Conservation (phyloP, 2,113 vertebrate genomes). For the Callopanchax toddi region DNA sequence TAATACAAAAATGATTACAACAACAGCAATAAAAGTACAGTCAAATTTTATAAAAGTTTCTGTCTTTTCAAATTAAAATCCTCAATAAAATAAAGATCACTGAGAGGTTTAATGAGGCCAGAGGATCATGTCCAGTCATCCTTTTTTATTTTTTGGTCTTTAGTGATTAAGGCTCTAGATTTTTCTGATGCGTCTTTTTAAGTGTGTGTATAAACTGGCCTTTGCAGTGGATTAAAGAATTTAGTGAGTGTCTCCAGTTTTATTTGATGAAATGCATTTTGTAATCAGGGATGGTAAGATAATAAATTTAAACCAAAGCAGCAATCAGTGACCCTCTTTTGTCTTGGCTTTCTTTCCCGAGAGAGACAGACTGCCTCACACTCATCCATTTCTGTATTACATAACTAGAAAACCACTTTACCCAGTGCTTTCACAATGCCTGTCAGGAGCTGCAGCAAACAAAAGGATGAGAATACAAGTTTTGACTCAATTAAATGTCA, state of each 20-base stretch:
- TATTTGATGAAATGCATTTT: slow-evolving; percentile 69
- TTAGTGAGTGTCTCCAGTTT: slow-evolving; percentile 42
- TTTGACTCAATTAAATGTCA: slow-evolving; percentile 61
- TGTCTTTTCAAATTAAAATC: neutral
- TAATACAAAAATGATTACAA: neutral
- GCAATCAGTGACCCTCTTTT: slow-evolving; percentile 46
- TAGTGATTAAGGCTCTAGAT: neutral
- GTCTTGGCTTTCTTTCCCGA: slow-evolving; percentile 30
- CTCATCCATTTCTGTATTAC: slow-evolving; percentile 24
- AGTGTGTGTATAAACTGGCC: slow-evolving; percentile 11
- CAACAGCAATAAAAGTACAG: neutral
- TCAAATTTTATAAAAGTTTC: neutral
- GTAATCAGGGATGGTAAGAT: slow-evolving; percentile 56
- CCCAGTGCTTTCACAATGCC: slow-evolving; percentile 10
- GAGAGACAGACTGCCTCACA: slow-evolving; percentile 17
- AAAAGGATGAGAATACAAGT: slow-evolving; percentile 29
- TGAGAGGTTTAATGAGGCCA: too few relatives aligned
- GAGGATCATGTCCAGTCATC: neutral
- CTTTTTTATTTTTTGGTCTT: slow-evolving; percentile 1
- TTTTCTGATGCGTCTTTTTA: slow-evolving; percentile 1
- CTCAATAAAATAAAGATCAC: slow-evolving; percentile 8
- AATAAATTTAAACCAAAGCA: slow-evolving; percentile 64
- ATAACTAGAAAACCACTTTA: slow-evolving; percentile 25
- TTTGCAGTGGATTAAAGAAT: slow-evolving; percentile 61
- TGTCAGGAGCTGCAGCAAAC: slow-evolving; percentile 20